Conservation (phyloP, 2,113 vertebrate species). For the Chloroceryle aenea region DNA sequence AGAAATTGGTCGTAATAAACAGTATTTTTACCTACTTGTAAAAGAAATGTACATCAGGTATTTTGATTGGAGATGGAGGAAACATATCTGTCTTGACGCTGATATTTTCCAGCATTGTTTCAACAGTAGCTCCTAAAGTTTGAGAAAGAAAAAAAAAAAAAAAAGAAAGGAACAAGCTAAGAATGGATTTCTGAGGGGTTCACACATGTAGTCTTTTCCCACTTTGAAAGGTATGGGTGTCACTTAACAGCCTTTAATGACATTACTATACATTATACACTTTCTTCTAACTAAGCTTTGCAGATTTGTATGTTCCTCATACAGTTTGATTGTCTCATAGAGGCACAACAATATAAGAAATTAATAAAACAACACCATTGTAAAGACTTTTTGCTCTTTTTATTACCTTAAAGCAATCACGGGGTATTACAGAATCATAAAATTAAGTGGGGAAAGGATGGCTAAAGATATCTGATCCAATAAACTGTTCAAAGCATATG, state of each 20-base stretch:
- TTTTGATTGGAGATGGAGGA: conserved; percentile 76
- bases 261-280: neutral
- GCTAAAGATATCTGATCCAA: neutral
- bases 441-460: neutral
- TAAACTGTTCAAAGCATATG: neutral
- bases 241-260: neutral
- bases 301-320: neutral
- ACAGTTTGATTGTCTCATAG: neutral
- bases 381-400: neutral
- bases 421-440: neutral
- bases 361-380: neutral
- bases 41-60: conserved; percentile 91
- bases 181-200: neutral
- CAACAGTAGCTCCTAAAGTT: conserved; percentile 86
- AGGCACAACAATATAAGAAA: neutral
- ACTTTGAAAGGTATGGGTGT: neutral
- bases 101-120: conserved; percentile 81
- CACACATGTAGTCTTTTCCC: neutral
- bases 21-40: conserved; percentile 85
- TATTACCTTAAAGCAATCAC: neutral
- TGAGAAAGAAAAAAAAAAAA: neutral
- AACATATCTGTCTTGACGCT: conserved; percentile 81
- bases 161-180: neutral
- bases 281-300: neutral
- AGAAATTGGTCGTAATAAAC: neutral